phyloP scores from a whole-genome alignment of 2,888 invertebrate species.

The Coleophora deauratella region DNA sequence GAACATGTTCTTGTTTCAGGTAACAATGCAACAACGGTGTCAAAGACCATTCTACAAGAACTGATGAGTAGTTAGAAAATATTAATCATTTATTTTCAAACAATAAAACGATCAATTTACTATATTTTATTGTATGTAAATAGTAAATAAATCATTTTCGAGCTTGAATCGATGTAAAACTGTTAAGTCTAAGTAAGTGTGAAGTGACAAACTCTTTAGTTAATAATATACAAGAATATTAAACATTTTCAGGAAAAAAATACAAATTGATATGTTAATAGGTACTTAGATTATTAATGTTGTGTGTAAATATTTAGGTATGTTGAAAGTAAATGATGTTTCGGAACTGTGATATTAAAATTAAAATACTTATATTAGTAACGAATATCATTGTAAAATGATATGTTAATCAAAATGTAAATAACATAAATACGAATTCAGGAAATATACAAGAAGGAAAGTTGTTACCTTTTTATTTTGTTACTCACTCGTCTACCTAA shows the following conservation, averaged over 20 bases:
- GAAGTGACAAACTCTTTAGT: too few relatives aligned
- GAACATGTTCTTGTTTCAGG: conserved; percentile 36
- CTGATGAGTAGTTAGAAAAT: conserved; percentile 42
- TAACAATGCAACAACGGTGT: conserved; percentile 44
- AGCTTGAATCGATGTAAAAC: conserved; percentile 2
- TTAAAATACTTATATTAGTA: conserved; percentile 32
- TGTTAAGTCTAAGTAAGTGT: too few relatives aligned
- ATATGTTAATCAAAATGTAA: conserved; percentile 40
- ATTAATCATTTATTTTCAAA: conserved; percentile 23
- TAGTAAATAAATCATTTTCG: not conserved
- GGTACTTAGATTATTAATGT: not conserved
- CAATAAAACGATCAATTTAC: conserved; percentile 25
- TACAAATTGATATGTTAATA: not conserved
- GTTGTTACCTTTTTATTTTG: not conserved
- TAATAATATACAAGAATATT: too few relatives aligned
- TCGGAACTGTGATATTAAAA: conserved; percentile 65
- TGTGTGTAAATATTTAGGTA: conserved; percentile 20
- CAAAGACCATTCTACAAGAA: conserved; percentile 33
- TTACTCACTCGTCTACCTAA: too few relatives aligned
- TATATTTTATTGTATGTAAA: not conserved
- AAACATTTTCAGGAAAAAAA: not conserved
- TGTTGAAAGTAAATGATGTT: conserved; percentile 34
- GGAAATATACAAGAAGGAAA: not conserved
- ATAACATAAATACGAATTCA: too few relatives aligned
- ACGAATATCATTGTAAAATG: conserved; percentile 40